Conservation (phyloP, 2,888 invertebrate genomes). For the Ennomos erosarius region DNA sequence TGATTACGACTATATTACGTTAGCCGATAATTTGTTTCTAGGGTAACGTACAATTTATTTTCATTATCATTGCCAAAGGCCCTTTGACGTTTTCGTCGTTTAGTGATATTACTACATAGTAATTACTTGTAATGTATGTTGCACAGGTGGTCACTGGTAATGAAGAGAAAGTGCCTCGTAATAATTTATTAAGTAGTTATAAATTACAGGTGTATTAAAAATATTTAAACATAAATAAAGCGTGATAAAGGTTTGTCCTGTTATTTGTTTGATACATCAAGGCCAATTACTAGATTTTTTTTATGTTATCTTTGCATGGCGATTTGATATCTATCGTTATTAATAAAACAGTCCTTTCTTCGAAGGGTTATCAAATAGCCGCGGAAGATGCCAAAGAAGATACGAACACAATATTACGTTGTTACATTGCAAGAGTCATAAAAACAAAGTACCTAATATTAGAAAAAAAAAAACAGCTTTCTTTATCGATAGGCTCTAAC, state of each 20-base stretch:
- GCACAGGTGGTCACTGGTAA: slow-evolving; percentile 10
- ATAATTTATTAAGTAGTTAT: slow-evolving; percentile 1
- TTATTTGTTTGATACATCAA: too few relatives aligned
- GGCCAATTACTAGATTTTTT: not conserved
- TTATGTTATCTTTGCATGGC: too few relatives aligned
- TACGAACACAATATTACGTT: too few relatives aligned
- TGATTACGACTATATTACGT: slow-evolving; percentile 44
- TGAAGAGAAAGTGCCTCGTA: not conserved
- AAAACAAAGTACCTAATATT: not conserved
- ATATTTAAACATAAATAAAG: too few relatives aligned
- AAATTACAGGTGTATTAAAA: slow-evolving; percentile 10
- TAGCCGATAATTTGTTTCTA: slow-evolving; percentile 39
- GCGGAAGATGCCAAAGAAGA: too few relatives aligned
- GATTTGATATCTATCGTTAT: too few relatives aligned
- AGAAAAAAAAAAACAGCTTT: slow-evolving; percentile 8
- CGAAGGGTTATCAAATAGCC: too few relatives aligned
- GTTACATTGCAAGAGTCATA: not conserved
- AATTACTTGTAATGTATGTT: not conserved
- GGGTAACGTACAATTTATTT: slow-evolving; percentile 24
- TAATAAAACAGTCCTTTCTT: too few relatives aligned
- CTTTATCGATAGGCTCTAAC: slow-evolving; percentile 15
- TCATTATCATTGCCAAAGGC: slow-evolving; percentile 18
- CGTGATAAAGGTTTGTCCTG: too few relatives aligned
- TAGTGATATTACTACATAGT: not conserved
- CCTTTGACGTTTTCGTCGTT: slow-evolving; percentile 1